phyloP scores from a whole-genome alignment of 2,888 invertebrate genomes.

The Unio pictorum region DNA sequence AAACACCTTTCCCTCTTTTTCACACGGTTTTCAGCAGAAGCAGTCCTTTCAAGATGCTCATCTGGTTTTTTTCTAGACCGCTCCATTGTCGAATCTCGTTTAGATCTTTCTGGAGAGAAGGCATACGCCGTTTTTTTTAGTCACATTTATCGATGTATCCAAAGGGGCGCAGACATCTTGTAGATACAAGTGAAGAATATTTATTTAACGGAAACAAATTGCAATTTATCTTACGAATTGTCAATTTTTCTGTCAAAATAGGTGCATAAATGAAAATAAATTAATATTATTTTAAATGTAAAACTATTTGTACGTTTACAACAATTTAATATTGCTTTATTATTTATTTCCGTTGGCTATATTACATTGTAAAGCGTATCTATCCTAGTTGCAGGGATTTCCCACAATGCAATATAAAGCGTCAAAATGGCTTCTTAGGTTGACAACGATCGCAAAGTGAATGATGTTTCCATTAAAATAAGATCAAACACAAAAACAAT shows the following conservation, averaged over 20 bases:
- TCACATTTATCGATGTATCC: too few species aligned
- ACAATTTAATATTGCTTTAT: background rate
- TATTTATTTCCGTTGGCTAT: constrained; percentile 37
- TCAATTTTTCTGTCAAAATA: constrained; percentile 12
- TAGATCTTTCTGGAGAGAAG: too few species aligned
- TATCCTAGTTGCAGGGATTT: too few species aligned
- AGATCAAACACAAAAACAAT: constrained; percentile 22
- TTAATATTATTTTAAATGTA: too few species aligned
- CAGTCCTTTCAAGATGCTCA: too few species aligned
- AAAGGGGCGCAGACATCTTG: constrained; percentile 20
- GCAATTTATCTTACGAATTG: background rate
- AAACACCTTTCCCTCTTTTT: constrained; percentile 9
- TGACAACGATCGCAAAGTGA: constrained; percentile 33
- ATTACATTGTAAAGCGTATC: too few species aligned
- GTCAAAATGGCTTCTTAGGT: constrained; percentile 55
- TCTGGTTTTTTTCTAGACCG: too few species aligned
- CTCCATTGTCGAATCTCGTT: too few species aligned
- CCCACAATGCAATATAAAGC: constrained; percentile 21
- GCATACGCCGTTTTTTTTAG: too few species aligned
- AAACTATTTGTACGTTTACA: background rate
- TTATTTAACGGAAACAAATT: background rate
- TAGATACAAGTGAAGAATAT: constrained; percentile 2
- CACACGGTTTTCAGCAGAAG: constrained; percentile 1
- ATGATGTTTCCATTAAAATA: background rate
- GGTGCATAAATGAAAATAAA: too few species aligned